phyloP scores from a whole-genome alignment of 2,113 vertebrate species.

The Ceratotherium simum region DNA sequence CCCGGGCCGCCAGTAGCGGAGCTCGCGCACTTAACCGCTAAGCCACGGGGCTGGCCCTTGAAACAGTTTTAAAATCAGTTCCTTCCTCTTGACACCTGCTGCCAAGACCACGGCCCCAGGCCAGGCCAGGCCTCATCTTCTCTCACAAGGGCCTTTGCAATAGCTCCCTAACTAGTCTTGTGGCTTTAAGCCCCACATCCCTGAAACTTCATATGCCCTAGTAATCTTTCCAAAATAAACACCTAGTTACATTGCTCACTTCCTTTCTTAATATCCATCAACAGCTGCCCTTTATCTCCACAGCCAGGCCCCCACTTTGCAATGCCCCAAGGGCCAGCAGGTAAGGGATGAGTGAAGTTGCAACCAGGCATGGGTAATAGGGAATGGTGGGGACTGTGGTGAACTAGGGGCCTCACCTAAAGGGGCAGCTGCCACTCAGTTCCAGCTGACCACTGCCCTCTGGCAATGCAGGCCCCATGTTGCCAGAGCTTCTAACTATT shows the following conservation, averaged over 20 bases:
- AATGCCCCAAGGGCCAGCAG: background rate
- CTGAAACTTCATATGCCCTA: background rate
- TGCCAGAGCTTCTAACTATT: background rate
- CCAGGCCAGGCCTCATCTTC: background rate
- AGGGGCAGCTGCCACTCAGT: background rate
- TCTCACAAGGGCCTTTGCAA: background rate
- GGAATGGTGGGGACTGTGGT: background rate
- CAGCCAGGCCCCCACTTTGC: background rate
- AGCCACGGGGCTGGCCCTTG: background rate
- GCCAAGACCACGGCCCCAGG: background rate
- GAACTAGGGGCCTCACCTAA: background rate
- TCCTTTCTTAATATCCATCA: background rate
- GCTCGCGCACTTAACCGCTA: too few relatives aligned
- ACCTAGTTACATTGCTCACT: background rate
- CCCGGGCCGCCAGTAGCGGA: too few relatives aligned
- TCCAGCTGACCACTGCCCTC: background rate
- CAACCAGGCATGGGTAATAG: background rate
- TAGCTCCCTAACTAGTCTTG: background rate
- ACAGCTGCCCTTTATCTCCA: background rate
- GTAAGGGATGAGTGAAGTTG: background rate
- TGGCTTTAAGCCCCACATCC: background rate
- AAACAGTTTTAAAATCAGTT: slow-evolving; percentile 12
- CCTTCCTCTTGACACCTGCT: background rate
- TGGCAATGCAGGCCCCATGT: background rate
- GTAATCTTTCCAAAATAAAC: background rate